phyloP scores from a whole-genome alignment of 2,797 vertebrate genomes.

The Champsocephalus gunnari region DNA sequence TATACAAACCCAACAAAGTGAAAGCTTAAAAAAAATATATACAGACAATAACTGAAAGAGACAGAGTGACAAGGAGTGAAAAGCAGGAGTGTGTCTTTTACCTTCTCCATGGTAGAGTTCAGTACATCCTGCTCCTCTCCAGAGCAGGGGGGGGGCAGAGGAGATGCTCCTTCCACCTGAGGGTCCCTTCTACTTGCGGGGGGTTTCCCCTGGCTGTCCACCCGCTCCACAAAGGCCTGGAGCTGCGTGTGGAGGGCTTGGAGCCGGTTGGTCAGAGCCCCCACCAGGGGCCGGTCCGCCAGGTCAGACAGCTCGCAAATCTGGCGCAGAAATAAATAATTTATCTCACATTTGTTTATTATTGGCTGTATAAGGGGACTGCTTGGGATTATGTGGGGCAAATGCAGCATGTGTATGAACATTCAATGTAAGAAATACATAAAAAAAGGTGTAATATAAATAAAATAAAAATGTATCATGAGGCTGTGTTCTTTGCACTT shows the following conservation, averaged over 20 bases:
- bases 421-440: neutral
- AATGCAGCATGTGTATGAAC: neutral
- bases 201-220: conserved; percentile 84
- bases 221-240: conserved; percentile 88
- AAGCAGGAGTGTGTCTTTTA: conserved; percentile 67
- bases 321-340: conserved; percentile 36
- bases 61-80: conserved; percentile 52
- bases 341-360: neutral
- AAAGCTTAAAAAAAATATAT: conserved; percentile 15
- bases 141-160: conserved; percentile 64
- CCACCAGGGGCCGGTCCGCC: conserved; percentile 88
- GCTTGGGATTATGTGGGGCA: neutral
- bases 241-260: conserved; percentile 91
- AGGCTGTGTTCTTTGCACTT: too few species aligned
- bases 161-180: conserved; percentile 78
- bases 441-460: neutral
- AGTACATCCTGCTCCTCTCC: conserved; percentile 84
- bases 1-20: neutral
- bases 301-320: conserved; percentile 76
- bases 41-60: conserved; percentile 37
- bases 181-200: conserved; percentile 78
- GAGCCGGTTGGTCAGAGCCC: conserved; percentile 90
- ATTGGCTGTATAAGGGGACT: neutral
- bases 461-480: too few species aligned
- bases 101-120: conserved; percentile 87